Evolutionary conservation across 2,888 invertebrate species (phyloP), one percentile per base, ranked within the genome.

Genomic region (Lasioglossum morio): DNA sequence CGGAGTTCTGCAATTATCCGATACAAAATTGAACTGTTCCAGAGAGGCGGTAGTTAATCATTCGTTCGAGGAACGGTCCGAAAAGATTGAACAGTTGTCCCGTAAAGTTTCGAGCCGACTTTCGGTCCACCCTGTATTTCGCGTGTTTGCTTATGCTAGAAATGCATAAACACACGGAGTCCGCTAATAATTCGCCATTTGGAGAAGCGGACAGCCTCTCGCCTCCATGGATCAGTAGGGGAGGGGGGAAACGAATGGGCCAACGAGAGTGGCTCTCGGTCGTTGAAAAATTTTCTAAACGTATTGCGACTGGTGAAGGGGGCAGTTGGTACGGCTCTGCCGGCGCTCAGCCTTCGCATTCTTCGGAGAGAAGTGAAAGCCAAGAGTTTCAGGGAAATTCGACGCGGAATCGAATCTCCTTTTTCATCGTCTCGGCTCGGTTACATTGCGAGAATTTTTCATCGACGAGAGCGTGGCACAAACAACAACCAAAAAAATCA

Each of bases 311-410:
- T 77, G 86, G 86, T 86, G 91, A 90, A 91, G 87, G 88, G 89
- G 86, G 88, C 89, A 84, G 72, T 79, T 81, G 82, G 66, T 86
- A 85, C 86, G 86, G 78, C 70, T 81, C 85, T 85, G 85, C 40
- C 48, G 48, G 84, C 81, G 75, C 85, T 88, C 93, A 94, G 93
- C 94, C 94, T 94, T 94, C 94, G 92, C 94, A 94, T 94, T 94
- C 94, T 94, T 94, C 91, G 88, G 85, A 93, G 93, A 94, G 85
- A 85, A 94, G 94, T 94, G 94, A 94, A 94, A 94, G 94, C 94
- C 89, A 92, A 90, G 88, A 92, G 93, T 94, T 94, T 93, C 93
- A 94, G 94, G 94, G 93, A 94, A 94, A 94, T 94, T 94, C 94
- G 93, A 91, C 66, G 81, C 84, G 81, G 82, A 76, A 77, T 79